A percentile compares a stretch with the other conserved stretches of the same genome.
Conservation (phyloP, 1,140 invertebrate genomes). For the Atta cephalotes region DNA sequence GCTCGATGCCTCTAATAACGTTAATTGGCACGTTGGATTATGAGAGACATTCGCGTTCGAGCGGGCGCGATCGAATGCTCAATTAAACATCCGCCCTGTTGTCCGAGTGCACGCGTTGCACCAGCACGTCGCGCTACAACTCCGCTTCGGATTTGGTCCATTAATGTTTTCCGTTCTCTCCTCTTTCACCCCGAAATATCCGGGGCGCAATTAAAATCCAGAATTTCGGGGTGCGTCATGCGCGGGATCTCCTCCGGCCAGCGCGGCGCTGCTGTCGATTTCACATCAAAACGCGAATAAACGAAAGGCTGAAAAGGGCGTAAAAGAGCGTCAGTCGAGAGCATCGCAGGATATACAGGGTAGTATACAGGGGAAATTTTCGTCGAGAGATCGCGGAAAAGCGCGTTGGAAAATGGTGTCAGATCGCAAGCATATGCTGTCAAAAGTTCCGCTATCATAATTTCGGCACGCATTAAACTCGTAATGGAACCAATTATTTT, state of each 20-base stretch:
- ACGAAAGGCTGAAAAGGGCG: slow-evolving; percentile 7
- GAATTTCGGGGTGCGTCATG: slow-evolving; percentile 54
- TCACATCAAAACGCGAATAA: slow-evolving; percentile 29
- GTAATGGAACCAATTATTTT: slow-evolving; percentile 42
- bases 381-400: slow-evolving; percentile 35
- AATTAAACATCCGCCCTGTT: slow-evolving; percentile 71
- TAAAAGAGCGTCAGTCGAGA: slow-evolving; percentile 10
- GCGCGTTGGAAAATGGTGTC: slow-evolving; percentile 11
- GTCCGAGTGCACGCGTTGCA: slow-evolving; percentile 55
- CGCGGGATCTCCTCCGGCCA: slow-evolving; percentile 3
- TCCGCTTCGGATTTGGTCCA: slow-evolving; percentile 43
- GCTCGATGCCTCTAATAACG: slow-evolving; percentile 72
- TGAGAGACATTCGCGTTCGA: slow-evolving; percentile 73
- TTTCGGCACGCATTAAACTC: slow-evolving; percentile 33
- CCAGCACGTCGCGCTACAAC: slow-evolving; percentile 37
- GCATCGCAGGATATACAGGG: neutral
- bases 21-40: slow-evolving; percentile 77
- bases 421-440: slow-evolving; percentile 6
- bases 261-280: slow-evolving; percentile 13
- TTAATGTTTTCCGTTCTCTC: slow-evolving; percentile 53
- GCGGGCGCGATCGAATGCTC: slow-evolving; percentile 68
- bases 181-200: slow-evolving; percentile 41
- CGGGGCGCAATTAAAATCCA: slow-evolving; percentile 58
- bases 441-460: slow-evolving; percentile 31
- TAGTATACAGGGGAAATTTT: slow-evolving; percentile 20